Conservation (phyloP, 1,140 invertebrate species). For the Camponotus pennsylvanicus region DNA sequence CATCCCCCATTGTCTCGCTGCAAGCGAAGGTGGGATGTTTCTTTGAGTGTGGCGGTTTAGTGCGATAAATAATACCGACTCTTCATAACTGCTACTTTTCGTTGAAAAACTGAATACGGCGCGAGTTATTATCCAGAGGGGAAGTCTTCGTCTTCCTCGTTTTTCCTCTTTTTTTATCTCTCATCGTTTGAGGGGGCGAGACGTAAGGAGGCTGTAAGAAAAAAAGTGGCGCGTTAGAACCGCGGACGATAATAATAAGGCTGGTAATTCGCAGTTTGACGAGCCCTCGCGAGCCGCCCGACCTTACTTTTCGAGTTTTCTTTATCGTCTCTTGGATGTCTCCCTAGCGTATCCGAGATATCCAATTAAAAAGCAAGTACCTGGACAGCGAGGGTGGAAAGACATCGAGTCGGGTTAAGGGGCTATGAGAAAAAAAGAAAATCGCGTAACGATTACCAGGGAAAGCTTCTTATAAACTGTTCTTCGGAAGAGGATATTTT, state of each 20-base stretch:
- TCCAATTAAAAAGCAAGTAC: slow-evolving; percentile 83
- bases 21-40: slow-evolving; percentile 51
- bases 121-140: slow-evolving; percentile 45
- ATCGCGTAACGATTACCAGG: slow-evolving; percentile 69
- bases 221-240: slow-evolving; percentile 78
- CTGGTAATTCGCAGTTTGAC: slow-evolving; percentile 85
- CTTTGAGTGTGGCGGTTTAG: slow-evolving; percentile 48
- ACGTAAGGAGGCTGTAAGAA: slow-evolving; percentile 20
- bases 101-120: slow-evolving; percentile 55
- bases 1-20: slow-evolving; percentile 12
- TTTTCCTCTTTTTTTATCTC: slow-evolving; percentile 38
- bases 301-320: slow-evolving; percentile 78
- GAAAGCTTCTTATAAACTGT: slow-evolving; percentile 1
- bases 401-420: slow-evolving; percentile 43
- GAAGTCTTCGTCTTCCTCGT: slow-evolving; percentile 15
- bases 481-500: background rate
- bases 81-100: slow-evolving; percentile 59
- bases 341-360: slow-evolving; percentile 78
- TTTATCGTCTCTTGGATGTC: slow-evolving; percentile 80
- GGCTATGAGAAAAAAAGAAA: slow-evolving; percentile 55
- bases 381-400: slow-evolving; percentile 71
- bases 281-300: slow-evolving; percentile 78
- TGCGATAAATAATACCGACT: slow-evolving; percentile 50
- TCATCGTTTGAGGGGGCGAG: slow-evolving; percentile 21
- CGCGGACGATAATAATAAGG: slow-evolving; percentile 84